These are phyloP conservation scores for Tor tambroides DNA, from an alignment of 2,113 vertebrate genomes.

Conservation along the genomic window DNA sequence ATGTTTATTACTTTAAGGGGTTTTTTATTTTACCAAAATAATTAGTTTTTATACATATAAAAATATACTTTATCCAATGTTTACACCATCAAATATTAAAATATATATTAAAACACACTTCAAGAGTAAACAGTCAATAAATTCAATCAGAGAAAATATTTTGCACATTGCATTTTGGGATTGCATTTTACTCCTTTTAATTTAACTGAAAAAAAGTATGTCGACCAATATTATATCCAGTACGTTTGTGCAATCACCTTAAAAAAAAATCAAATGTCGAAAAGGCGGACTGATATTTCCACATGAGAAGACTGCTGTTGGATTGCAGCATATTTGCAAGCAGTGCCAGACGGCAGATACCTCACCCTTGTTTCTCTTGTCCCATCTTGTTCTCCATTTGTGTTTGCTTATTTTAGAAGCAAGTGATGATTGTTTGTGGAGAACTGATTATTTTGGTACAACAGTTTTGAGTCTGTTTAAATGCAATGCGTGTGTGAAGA, in stretches of 20 bases:
- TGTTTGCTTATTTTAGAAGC: slow-evolving; percentile 46
- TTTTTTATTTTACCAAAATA: neutral
- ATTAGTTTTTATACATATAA: too few relatives aligned
- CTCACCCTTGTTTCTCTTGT: slow-evolving; percentile 43
- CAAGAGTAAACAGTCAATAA: neutral
- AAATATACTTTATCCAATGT: too few relatives aligned
- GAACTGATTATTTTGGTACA: slow-evolving; percentile 40
- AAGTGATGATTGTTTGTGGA: neutral
- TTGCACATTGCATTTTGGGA: neutral
- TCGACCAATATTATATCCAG: neutral
- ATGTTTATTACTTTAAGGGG: neutral
- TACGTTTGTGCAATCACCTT: neutral
- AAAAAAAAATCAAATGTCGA: neutral
- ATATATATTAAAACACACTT: too few relatives aligned
- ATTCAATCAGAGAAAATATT: neutral
- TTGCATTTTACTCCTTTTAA: neutral
- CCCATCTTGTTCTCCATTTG: slow-evolving; percentile 51
- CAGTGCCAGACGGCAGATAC: slow-evolving; percentile 39
- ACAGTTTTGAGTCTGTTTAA: neutral
- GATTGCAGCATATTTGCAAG: slow-evolving; percentile 22
- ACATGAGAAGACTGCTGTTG: neutral
- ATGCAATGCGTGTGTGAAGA: neutral
- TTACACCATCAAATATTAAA: too few relatives aligned
- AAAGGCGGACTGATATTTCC: slow-evolving; percentile 7
- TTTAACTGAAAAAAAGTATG: neutral